A percentile compares a stretch with the other conserved stretches of the same genome.
phyloP scores from a whole-genome alignment of 2,888 invertebrate species.

The Stramonita haemastoma region DNA sequence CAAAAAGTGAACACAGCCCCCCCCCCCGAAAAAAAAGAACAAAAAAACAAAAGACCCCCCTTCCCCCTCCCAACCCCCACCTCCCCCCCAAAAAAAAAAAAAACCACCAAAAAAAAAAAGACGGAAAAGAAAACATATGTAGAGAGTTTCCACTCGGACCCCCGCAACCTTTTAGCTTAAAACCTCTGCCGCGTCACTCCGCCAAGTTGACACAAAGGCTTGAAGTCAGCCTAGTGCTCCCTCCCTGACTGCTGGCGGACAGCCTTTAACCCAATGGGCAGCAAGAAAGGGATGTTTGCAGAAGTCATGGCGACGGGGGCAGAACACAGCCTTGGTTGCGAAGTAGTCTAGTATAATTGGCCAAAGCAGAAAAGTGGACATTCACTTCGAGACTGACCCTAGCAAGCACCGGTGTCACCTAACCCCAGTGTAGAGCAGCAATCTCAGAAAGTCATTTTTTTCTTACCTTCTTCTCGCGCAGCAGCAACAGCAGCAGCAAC shows the following conservation, averaged over 20 bases:
- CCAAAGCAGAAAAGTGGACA: not conserved
- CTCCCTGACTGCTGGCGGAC: not conserved
- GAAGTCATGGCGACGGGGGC: not conserved
- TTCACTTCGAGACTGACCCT: not conserved
- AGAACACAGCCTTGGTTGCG: not conserved
- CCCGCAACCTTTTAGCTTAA: too few relatives aligned
- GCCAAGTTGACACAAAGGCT: constrained; percentile 5
- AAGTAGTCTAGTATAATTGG: constrained; percentile 8
- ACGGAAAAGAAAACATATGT: too few relatives aligned
- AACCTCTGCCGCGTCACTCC: not conserved
- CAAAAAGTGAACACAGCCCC: too few relatives aligned
- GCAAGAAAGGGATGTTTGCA: not conserved
- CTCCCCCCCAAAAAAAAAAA: too few relatives aligned
- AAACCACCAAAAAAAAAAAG: too few relatives aligned
- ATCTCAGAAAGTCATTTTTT: too few relatives aligned
- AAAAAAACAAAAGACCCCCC: too few relatives aligned
- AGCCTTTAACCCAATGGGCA: not conserved
- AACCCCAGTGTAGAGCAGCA: not conserved
- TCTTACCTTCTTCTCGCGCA: not conserved
- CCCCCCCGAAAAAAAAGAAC: too few relatives aligned
- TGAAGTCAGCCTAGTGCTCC: not conserved
- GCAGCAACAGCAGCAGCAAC: not conserved
- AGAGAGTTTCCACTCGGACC: too few relatives aligned
- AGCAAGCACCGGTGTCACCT: not conserved
- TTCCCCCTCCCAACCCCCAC: too few relatives aligned